phyloP scores from a whole-genome alignment of 2,797 vertebrate genomes.

The Brachymystax lenok region DNA sequence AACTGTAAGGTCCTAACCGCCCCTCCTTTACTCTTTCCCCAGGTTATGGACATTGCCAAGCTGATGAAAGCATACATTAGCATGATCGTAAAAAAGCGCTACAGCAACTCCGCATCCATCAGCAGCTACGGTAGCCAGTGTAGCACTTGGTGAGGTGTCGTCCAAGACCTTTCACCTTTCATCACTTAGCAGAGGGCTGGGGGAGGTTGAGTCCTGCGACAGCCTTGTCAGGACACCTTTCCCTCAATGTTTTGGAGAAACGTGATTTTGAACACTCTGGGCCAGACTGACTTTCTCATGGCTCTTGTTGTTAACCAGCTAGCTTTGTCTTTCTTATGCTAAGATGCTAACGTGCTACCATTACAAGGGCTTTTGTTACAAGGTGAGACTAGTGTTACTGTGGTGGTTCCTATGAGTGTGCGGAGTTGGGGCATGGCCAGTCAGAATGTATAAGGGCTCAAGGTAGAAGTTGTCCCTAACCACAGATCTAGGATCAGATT shows the following conservation, averaged over 20 bases:
- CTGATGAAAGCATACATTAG: slow-evolving; percentile 99
- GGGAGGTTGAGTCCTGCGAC: background rate
- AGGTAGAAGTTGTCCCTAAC: background rate
- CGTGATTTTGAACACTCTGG: slow-evolving; percentile 1
- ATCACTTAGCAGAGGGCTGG: background rate
- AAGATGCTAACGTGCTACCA: slow-evolving; percentile 17
- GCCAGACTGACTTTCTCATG: slow-evolving; percentile 28
- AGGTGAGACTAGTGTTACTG: slow-evolving; percentile 3
- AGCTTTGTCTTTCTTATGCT: slow-evolving; percentile 10
- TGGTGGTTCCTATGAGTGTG: background rate
- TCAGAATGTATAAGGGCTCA: slow-evolving; percentile 2
- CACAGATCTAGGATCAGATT: background rate
- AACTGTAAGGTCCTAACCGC: background rate
- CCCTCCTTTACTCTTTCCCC: slow-evolving; percentile 13
- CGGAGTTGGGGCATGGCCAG: background rate
- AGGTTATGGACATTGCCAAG: slow-evolving; percentile 98
- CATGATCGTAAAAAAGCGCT: slow-evolving; percentile 97
- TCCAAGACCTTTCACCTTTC: background rate
- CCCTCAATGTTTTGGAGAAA: slow-evolving; percentile 6
- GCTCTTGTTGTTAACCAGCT: slow-evolving; percentile 28
- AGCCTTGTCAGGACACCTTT: background rate
- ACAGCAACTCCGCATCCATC: slow-evolving; percentile 90
- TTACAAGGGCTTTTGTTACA: background rate
- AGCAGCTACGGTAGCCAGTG: slow-evolving; percentile 85
- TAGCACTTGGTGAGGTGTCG: slow-evolving; percentile 85